Evolutionary conservation across 2,888 invertebrate genomes (phyloP).

Genomic region (Seira musarum): DNA sequence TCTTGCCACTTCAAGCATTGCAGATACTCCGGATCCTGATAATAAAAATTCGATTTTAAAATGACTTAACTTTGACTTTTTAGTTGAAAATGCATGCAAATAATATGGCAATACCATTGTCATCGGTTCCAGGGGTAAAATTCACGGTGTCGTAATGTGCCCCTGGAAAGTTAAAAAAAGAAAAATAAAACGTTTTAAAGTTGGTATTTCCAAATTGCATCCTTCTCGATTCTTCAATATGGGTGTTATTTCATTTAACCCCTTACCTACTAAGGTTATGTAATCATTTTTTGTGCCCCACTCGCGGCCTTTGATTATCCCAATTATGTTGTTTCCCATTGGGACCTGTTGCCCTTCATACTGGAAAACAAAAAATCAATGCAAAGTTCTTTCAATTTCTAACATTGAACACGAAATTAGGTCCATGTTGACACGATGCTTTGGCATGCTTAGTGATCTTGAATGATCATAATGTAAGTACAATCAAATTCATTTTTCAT

Average conservation of each 20-base stretch:
- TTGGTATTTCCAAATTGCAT: no score
- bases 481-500: neutral
- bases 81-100: no score
- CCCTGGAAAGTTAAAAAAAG: no score
- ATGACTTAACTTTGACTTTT: no score
- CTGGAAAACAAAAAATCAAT: slow-evolving; percentile 32
- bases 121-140: slow-evolving; percentile 70
- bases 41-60: no score
- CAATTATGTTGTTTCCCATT: slow-evolving; percentile 71
- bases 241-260: no score
- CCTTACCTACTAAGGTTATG: slow-evolving; percentile 71
- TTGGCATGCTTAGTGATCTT: neutral
- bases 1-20: slow-evolving; percentile 71
- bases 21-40: slow-evolving; percentile 71
- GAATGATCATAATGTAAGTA: neutral
- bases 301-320: slow-evolving; percentile 71
- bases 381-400: neutral
- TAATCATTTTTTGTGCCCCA: slow-evolving; percentile 71
- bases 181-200: no score
- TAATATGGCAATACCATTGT: slow-evolving; percentile 71
- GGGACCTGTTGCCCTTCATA: slow-evolving; percentile 64
- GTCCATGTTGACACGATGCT: neutral
- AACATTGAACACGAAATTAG: no score
- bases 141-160: slow-evolving; percentile 72
- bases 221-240: no score